Evolutionary conservation across 1,140 invertebrate genomes (phyloP).

Genomic region (Saccostrea echinata): DNA sequence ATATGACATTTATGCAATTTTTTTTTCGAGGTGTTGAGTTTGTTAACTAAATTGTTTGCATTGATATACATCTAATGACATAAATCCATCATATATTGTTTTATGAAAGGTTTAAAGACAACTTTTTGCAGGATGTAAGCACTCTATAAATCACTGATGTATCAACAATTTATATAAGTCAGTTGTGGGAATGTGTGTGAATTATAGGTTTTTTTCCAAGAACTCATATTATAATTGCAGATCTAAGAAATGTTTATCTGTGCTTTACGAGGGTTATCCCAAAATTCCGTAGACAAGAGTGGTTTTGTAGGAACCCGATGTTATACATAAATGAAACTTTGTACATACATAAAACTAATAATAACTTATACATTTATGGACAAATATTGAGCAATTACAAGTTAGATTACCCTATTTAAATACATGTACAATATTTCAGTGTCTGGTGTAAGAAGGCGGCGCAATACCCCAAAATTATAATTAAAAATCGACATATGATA

Average conservation of each 20-base stretch:
- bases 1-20: background rate
- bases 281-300: too few species aligned
- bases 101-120: conserved; percentile 16
- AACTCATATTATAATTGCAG: background rate
- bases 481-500: too few species aligned
- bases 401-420: too few species aligned
- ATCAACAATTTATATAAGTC: background rate
- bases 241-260: background rate
- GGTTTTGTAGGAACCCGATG: too few species aligned
- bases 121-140: background rate
- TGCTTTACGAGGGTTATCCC: too few species aligned
- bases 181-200: background rate
- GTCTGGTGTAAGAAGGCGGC: too few species aligned
- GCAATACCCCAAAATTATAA: too few species aligned
- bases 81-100: background rate
- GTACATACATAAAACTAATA: too few species aligned
- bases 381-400: too few species aligned
- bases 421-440: too few species aligned
- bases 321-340: too few species aligned
- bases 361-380: too few species aligned
- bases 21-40: conserved; percentile 1
- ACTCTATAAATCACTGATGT: background rate
- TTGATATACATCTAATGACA: background rate
- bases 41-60: background rate
- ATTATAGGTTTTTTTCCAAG: background rate